A percentile compares a stretch with the other conserved stretches of the same genome.
phyloP scores from a whole-genome alignment of 2,113 vertebrate species.

The Gadus macrocephalus region DNA sequence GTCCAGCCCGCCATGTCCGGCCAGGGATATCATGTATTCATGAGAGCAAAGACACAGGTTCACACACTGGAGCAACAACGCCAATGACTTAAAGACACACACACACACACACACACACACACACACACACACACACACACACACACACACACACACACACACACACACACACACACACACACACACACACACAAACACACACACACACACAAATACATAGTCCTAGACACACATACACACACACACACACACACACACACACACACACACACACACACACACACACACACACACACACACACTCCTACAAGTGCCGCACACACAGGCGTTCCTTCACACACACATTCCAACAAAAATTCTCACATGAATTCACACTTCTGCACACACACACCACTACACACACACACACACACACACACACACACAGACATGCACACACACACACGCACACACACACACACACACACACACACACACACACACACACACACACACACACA shows the following conservation, averaged over 20 bases:
- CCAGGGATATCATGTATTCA: conserved; percentile 46
- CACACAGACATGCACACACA: too few relatives aligned
- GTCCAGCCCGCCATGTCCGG: conserved; percentile 14
- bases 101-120: background rate
- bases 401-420: too few relatives aligned
- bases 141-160: background rate
- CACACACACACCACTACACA: too few relatives aligned
- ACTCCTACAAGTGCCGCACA: background rate
- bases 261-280: background rate
- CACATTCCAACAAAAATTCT: background rate
- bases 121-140: too few relatives aligned
- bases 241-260: background rate
- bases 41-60: conserved; percentile 24
- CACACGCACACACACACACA: too few relatives aligned
- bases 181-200: background rate
- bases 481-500: too few relatives aligned
- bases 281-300: background rate
- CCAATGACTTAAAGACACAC: background rate
- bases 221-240: background rate
- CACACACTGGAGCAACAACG: background rate
- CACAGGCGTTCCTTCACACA: background rate
- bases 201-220: background rate
- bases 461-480: too few relatives aligned
- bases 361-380: too few relatives aligned
- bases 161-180: background rate